Base-by-base conservation (phyloP, 2,888 invertebrate genomes). In the Drosophila rubida region DNA sequence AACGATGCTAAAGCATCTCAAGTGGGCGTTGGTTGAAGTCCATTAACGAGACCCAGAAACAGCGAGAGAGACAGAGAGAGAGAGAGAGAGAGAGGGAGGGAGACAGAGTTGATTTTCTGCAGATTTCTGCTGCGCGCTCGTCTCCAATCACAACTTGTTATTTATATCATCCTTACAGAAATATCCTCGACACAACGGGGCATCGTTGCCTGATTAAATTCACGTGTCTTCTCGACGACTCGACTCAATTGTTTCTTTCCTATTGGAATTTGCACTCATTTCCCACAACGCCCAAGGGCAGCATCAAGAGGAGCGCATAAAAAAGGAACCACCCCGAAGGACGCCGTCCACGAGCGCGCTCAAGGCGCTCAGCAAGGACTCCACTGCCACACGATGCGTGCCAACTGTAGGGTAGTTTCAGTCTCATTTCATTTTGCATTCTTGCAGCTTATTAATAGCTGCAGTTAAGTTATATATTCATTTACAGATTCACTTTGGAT, bases 191-290 rank as follows among this genome's bases (percentile, higher is more conserved):
- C 84, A 35, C 74, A 25, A 37, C 76, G 74, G 83, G 78, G 78
- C 13, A 25, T 37, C n/a, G 69, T 60, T 59, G 69, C 73, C 84
- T 85, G 88, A 89, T 89, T 89, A 83, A 76, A 89, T 89, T 89
- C 89, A 89, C 89, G 89, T 89, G 89, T 80, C 85, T 46, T 37
- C 66, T 71, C 59, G 58, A 51, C 32, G 32, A 32, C n/a, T 11
- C 32, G 70, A 25, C 25, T 25, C 81, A 69, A 87, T 80, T 81
- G 78, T 78, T 87, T 76, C 70, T 73, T 81, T 89, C 79, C 89
- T 74, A 76, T 75, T 79, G 84, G 88, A 87, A 88, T 88, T 83
- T 76, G 44, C 45, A 37, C 22, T 27, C 35, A 53, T 57, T 69
- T 64, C 45, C 55, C 55, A 35, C 22, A 42, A 5, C 35, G 35